Base-by-base conservation (phyloP, 1,140 invertebrate species). In the Eupeodes corollae region DNA sequence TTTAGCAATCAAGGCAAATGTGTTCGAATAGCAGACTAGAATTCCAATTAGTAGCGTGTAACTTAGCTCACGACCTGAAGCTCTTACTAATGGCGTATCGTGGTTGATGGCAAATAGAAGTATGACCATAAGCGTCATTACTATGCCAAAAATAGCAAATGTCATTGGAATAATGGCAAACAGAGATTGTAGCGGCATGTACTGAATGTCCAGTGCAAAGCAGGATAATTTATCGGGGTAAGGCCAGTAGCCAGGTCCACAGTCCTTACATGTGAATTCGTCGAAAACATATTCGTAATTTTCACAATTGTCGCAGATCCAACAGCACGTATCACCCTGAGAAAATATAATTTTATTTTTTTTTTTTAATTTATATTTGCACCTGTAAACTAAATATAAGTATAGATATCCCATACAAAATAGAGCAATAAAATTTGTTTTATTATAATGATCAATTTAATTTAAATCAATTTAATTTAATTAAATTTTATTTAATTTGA, bases 31-130 rank as follows among this genome's bases (percentile, higher is more conserved):
- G 32, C 73, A 73, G 6, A 75, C 51, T 5, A 68, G 59, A 55
- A 74, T 75, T 1, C 73, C 72, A 72, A 74, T 69, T 67, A 88
- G 67, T 39, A 88, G 78, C 39, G 80, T 80, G 59, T 88, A 86
- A 58, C 84, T 88, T 0, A 92, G 70, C 58, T 92, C 88, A 44
- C 88, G 66, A 2, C 86, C 85, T 0, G 86, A 86, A 1, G 88
- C 87, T 63, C 86, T 81, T 2, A 91, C 83, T 13, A 91, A 75
- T 5, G 88, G 86, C 0, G 88, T 92, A 51, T 83, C 75, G 44
- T 86, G 79, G 58, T 86, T 77, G 1, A 71, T 73, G 56, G 83
- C 79, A 61, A 87, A 79, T 12, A 86, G 66, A 1, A 76, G 69
- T 3, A 75, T 79, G 1, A 84, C 76, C 12, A 75, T 70, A 6